Base-by-base conservation (phyloP, 2,888 invertebrate genomes). In the Carabus problematicus region DNA sequence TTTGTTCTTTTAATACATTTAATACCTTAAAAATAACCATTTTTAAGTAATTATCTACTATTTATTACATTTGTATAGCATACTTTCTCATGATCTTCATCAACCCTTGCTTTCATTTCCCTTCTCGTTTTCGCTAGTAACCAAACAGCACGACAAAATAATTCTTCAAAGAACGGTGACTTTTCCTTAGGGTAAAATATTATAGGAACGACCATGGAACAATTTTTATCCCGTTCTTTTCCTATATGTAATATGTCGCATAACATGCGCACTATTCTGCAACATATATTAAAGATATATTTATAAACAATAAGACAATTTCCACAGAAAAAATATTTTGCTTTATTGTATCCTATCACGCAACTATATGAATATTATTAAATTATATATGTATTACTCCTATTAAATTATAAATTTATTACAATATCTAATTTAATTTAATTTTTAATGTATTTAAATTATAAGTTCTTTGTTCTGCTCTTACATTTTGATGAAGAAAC, bases 81-180 rank as follows among this genome's bases (percentile, higher is more conserved):
- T 72, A 79, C 80, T 73, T 81, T 81, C n/a, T 75, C 74, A 71
- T 79, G 81, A 71, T 82, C 82, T 7, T 75, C 75, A 6, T 76
- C 72, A 6, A 77, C 78, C 9, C 76, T 78, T 9, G 79, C 80
- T 73, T 78, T 79, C 82, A 81, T 82, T 72, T 82, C 81, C 47
- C 78, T 73, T 71, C 81, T 75, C 0, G 81, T 81, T 72, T 78
- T 78, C 1, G 80, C 80, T 43, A 82, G 70, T 12, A 80, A 72
- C 79, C 79, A 80, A 79, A 81, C 79, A 0, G 78, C 77, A 66
- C 80, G 73, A 0, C 79, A 79, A 73, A 81, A 82, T 16, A 82
- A 73, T 72, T 82, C 81, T 59, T 77, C 75, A 54, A 81, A 77
- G 71, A 81, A 81, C 9, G 79, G 77, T 6, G 72, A 74, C 64